Evolutionary conservation across 30 jellyfish, hydroid and myxozoan genomes (phyloP).

Genomic region (Pseudorhiza aurosa): DNA sequence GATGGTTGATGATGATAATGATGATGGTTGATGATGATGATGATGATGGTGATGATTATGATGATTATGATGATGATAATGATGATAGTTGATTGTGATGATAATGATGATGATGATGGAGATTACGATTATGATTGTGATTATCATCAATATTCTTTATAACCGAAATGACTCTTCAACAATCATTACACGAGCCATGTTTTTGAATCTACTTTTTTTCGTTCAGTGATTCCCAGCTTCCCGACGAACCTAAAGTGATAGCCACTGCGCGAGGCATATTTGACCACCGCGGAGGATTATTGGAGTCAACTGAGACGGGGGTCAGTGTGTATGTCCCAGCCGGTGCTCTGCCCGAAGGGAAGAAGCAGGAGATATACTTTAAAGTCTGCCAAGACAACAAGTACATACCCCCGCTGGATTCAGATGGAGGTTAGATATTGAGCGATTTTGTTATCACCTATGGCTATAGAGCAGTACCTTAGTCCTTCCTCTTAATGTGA

Average conservation of each 20-base stretch:
- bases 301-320: slow-evolving; percentile 95
- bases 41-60: no score
- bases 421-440: slow-evolving; percentile 70
- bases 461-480: background rate
- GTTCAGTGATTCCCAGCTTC: slow-evolving; percentile 31
- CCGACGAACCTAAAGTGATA: slow-evolving; percentile 90
- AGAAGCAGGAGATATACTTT: slow-evolving; percentile 91
- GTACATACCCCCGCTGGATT: slow-evolving; percentile 96
- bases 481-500: background rate
- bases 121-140: no score
- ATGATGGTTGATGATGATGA: no score
- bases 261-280: slow-evolving; percentile 98
- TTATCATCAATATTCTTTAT: no score
- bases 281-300: slow-evolving; percentile 97
- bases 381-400: slow-evolving; percentile 97
- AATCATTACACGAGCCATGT: no score
- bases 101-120: no score
- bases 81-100: no score
- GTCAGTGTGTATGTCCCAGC: slow-evolving; percentile 96
- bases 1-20: no score
- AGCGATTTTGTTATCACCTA: background rate
- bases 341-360: slow-evolving; percentile 97
- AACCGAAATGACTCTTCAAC: no score
- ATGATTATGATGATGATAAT: no score
- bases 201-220: no score